Evolutionary conservation across 2,888 invertebrate genomes (phyloP).

Genomic region (Pemphredon lugubris): DNA sequence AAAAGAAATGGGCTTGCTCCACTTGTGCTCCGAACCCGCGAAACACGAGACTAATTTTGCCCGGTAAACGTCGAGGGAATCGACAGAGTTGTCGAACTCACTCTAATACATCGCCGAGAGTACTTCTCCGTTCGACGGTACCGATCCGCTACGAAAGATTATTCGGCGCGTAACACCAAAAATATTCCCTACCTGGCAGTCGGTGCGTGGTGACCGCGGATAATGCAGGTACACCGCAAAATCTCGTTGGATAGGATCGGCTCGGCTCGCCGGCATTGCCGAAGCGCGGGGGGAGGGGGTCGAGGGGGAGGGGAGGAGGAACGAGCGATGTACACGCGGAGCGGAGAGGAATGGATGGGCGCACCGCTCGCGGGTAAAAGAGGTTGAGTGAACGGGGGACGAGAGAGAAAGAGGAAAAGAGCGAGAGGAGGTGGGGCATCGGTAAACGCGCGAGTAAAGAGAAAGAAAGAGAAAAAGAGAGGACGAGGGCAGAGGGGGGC

Average conservation of each 20-base stretch:
- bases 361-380: conserved; percentile 43
- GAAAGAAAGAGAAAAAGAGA: conserved; percentile 16
- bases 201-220: background rate
- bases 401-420: conserved; percentile 13
- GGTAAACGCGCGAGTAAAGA: no score
- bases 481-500: conserved; percentile 16
- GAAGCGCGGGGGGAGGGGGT: conserved; percentile 12
- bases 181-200: background rate
- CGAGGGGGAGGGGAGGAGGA: no score
- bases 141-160: no score
- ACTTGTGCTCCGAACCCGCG: no score
- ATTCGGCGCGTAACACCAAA: background rate
- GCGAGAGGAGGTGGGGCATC: conserved; percentile 1
- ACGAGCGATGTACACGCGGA: conserved; percentile 9
- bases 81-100: no score
- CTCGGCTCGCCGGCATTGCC: conserved; percentile 35
- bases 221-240: conserved; percentile 27
- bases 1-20: no score
- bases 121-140: no score
- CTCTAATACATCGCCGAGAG: no score
- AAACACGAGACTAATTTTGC: no score
- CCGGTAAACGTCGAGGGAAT: no score
- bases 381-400: conserved; percentile 54
- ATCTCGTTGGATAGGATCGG: conserved; percentile 49
- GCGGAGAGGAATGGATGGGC: conserved; percentile 45